Base-by-base conservation (phyloP, 2,113 vertebrate species). In the Corynorhinus townsendii region DNA sequence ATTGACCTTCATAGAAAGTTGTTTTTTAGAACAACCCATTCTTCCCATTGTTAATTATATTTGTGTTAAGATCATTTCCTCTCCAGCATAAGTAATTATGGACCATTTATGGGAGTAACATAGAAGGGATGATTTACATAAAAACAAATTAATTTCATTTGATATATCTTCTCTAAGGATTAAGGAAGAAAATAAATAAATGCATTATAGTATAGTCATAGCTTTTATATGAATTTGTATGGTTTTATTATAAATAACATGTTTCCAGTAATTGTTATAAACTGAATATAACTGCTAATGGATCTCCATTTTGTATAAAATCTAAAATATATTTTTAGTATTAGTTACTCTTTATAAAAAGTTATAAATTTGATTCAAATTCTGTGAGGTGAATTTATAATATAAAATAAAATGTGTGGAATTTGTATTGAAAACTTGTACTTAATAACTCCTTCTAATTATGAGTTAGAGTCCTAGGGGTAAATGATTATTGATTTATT, bases 1-100 rank as follows among this genome's bases (percentile, higher is more conserved):
- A 82, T 89, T 97, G 80, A 88, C 96, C 96, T 98, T 75, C 71
- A 96, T 95, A 90, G 22, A 79, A 24, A 76, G 2, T 86, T 97
- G 94, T 92, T 97, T 95, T 92, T 11, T 43, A 95, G 82, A 49
- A 81, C 30, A 95, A 93, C n/a, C 73, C 62, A 64, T 86, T 49
- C 24, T 95, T 66, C 1, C 30, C 11, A 4, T 86, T 97, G 71
- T 80, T 91, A 43, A 75, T 88, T 89, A 4, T 62, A 81, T 81
- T 96, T 90, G 33, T 77, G 11, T 73, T 89, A 94, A 86, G 22
- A 80, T 49, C 56, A 71, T 79, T 91, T 35, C 11, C 47, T 87
- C 30, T 93, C 26, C 40, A 59, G 75, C 33, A n/a, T 64, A 72
- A 76, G 5, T 71, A 94, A 94, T 81, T 96, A 79, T 28, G 54